Evolutionary conservation across 2,888 invertebrate genomes (phyloP), one percentile per base, ranked within the genome.

Genomic region (Volucella zonaria): DNA sequence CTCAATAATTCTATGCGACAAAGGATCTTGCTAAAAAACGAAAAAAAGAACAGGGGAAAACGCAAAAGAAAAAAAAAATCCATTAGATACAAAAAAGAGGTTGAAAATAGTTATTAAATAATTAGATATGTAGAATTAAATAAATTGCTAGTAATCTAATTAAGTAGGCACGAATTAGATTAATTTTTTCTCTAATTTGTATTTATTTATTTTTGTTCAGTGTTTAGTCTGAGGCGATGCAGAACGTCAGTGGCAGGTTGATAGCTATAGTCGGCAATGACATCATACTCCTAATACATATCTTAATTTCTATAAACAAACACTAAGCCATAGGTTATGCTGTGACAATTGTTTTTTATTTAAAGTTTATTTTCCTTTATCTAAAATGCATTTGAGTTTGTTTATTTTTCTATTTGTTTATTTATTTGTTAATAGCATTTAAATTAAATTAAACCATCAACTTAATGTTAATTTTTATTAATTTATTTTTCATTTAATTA

Each of bases 1-100:
- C 93, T 99, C 98, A 87, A 99, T 99, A 88, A 99, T 98, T 79
- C 98, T 95, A 91, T 98, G 98, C n/a, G 98, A 98, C 95, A 98
- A 94, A 61, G 98, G 98, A 92, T 98, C 98, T 97, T 98, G 95
- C 94, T 96, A 92, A 79, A n/a, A 68, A 59, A 31, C 51, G 49
- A 49, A 10, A 23, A 66, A 56, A 70, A 87, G 15, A 54, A 42
- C 45, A 49, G 66, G 18, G 61, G 38, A 78, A 66, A 61, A 62
- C 14, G 15, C 18, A 51, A 58, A 64, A 49, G 38, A 67, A 71
- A 43, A 47, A 59, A 51, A 49, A 64, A 58, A 56, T 11, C 42
- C n/a, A 73, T 67, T 59, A 68, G 49, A 61, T 42, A 15, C 8
- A 51, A 76, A 15, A 11, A 23, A 49, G 59, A 11, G 18, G 31